Conservation (phyloP, 2,888 invertebrate genomes). For the Deilephila elpenor region DNA sequence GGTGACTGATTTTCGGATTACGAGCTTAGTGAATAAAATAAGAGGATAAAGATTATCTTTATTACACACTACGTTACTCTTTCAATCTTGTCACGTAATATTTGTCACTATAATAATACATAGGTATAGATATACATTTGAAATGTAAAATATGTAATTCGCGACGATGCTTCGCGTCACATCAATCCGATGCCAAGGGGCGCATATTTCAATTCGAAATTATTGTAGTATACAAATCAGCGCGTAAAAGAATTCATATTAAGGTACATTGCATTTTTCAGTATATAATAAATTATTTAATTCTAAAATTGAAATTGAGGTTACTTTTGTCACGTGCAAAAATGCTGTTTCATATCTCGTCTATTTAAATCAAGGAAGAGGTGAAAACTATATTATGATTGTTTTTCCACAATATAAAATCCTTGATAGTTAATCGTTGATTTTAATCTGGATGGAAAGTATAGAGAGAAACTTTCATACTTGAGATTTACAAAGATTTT, state of each 20-base stretch:
- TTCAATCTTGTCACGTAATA: not conserved
- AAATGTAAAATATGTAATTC: slow-evolving; percentile 10
- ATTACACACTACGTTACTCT: not conserved
- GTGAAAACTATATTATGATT: too few species aligned
- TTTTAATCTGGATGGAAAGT: too few species aligned
- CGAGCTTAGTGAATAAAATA: not conserved
- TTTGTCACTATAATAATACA: not conserved
- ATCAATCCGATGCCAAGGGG: slow-evolving; percentile 11
- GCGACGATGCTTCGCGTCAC: not conserved
- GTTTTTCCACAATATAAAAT: too few species aligned
- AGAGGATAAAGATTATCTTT: not conserved
- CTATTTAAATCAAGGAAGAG: too few species aligned
- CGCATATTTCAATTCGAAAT: slow-evolving; percentile 2
- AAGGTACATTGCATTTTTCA: not conserved
- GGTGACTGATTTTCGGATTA: too few species aligned
- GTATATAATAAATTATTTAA: not conserved
- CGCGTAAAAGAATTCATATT: not conserved
- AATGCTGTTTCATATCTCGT: too few species aligned
- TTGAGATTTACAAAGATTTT: too few species aligned
- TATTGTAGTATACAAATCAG: slow-evolving; percentile 12
- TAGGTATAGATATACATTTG: slow-evolving; percentile 1
- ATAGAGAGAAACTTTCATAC: too few species aligned
- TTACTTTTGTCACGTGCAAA: too few species aligned
- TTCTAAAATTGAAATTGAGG: too few species aligned
- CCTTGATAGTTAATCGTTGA: too few species aligned